Base-by-base conservation (phyloP, 1,140 invertebrate species). In the Venturia canescens region DNA sequence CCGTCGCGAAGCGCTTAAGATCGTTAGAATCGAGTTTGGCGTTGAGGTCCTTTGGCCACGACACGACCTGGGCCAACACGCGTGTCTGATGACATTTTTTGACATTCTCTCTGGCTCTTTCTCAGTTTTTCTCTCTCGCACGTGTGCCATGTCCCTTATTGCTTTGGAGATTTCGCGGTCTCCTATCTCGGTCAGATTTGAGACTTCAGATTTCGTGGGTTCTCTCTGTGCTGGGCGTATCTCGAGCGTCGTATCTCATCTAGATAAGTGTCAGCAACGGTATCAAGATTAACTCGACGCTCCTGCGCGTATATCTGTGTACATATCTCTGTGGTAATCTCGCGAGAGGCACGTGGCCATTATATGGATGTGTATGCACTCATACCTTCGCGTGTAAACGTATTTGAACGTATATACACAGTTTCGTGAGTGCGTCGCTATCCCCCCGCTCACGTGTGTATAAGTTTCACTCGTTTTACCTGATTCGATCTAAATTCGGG, bases 211-310 rank as follows among this genome's bases (percentile, higher is more conserved):
- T 88, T 90, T 88, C 85, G 86, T 87, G 81, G 57, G 60, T 26
- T 66, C 63, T 66, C 63, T 66, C 27, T 66, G 31, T 34, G 31
- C 72, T 78, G 86, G 87, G 83, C 87, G 89, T 90, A 92, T 90
- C 90, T 91, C 87, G 88, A 90, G 90, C 89, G 89, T 82, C 85
- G 83, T 90, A 91, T 92, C 91, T 91, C 87, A 91, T 91, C 90
- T 88, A 90, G 90, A 92, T 92, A 88, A 77, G 75, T 77, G 85
- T 80, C 77, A 70, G 72, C 72, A 79, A 78, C 83, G 85, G 80
- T 87, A 91, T 90, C 90, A 88, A 90, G 90, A 91, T 91, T 86
- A 86, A 86, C 86, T 85, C 83, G 79, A 60, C 66, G 82, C n/a
- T 71, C 67, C 69, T 13, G 18, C 70, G 48, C 27, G 9, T 63